Conservation (phyloP, 2,888 invertebrate species). For the Caenorhabditis sp. region DNA sequence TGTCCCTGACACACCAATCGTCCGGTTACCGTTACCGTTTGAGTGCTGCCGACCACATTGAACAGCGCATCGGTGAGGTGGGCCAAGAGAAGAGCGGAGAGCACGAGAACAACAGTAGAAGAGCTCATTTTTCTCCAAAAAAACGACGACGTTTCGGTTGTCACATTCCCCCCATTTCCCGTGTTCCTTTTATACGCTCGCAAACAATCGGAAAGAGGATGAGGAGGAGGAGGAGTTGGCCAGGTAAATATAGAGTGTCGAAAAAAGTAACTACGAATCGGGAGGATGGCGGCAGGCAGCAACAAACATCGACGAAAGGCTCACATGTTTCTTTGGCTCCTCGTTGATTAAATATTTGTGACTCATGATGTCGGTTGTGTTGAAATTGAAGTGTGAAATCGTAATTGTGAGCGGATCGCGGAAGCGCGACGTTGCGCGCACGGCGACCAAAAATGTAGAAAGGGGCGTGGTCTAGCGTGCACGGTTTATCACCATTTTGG, state of each 20-base stretch:
- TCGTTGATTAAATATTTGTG: conserved; percentile 33
- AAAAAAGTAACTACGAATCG: conserved; percentile 19
- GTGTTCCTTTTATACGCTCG: conserved; percentile 6
- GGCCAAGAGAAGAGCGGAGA: conserved; percentile 9
- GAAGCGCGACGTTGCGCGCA: too few species aligned
- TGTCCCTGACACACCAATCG: conserved; percentile 50
- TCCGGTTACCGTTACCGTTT: conserved; percentile 51
- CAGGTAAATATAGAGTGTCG: too few species aligned
- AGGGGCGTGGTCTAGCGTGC: too few species aligned
- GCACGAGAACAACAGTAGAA: conserved; percentile 7
- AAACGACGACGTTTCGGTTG: too few species aligned
- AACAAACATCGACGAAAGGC: conserved; percentile 30
- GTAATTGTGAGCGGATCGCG: neutral
- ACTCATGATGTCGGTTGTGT: conserved; percentile 18
- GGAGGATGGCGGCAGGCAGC: neutral
- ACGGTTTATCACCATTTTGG: too few species aligned
- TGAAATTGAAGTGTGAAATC: conserved; percentile 34
- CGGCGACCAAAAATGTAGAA: too few species aligned
- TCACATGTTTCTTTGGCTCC: conserved; percentile 43
- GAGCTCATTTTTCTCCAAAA: too few species aligned
- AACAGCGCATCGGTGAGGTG: conserved; percentile 22
- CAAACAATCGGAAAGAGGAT: too few species aligned
- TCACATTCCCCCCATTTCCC: neutral
- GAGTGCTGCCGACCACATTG: conserved; percentile 48
- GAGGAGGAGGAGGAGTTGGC: conserved; percentile 28